A percentile compares a stretch with the other conserved stretches of the same genome.
These are phyloP conservation scores for Clarias magur DNA, from an alignment of 2,113 vertebrate genomes.

Conservation along the genomic window DNA sequence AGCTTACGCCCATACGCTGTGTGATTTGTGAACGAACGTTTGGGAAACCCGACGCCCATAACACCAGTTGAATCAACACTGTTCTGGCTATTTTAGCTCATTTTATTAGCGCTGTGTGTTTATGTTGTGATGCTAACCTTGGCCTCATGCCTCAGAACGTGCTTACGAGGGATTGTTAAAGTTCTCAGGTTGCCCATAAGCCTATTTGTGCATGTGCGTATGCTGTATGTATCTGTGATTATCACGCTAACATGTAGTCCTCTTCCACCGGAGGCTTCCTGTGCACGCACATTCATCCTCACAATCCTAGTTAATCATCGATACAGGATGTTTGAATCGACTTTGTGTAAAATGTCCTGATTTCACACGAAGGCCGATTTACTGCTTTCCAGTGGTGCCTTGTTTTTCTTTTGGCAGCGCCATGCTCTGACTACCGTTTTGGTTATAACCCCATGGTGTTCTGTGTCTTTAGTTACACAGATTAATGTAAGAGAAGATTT, in stretches of 20 bases:
- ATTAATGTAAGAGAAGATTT: neutral
- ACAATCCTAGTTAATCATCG: conserved; percentile 13
- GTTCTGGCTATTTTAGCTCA: conserved; percentile 62
- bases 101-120: conserved; percentile 63
- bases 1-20: conserved; percentile 14
- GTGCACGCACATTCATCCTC: neutral
- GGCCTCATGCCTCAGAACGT: conserved; percentile 36
- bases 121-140: conserved; percentile 53
- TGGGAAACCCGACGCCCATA: conserved; percentile 56
- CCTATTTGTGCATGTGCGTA: neutral
- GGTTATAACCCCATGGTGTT: conserved; percentile 29
- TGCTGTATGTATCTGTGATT: neutral
- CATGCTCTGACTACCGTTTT: conserved; percentile 15
- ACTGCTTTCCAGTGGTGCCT: conserved; percentile 50
- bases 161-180: conserved; percentile 57
- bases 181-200: conserved; percentile 44
- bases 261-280: neutral
- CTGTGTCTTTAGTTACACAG: conserved; percentile 5
- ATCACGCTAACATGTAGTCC: neutral
- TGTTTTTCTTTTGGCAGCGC: conserved; percentile 55
- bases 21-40: conserved; percentile 45
- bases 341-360: conserved; percentile 7
- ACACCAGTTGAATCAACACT: conserved; percentile 51
- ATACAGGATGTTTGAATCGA: neutral
- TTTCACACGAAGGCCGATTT: conserved; percentile 39